Conservation (phyloP, 2,888 invertebrate genomes). For the Pyralis farinalis region DNA sequence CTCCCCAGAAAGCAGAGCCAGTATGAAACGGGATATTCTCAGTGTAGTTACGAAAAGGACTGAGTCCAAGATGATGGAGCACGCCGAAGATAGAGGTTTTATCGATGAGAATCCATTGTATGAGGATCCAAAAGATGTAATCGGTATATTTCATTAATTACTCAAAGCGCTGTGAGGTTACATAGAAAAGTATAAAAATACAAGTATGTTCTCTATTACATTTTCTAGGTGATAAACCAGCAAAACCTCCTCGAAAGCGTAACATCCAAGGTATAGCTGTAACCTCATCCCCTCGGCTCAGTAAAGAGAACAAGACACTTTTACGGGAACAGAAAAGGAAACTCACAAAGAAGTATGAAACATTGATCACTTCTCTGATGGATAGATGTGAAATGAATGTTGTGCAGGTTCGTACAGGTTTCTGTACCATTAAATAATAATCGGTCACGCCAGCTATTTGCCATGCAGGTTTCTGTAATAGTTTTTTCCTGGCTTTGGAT, state of each 20-base stretch:
- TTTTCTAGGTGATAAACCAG: conserved; percentile 48
- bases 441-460: no score
- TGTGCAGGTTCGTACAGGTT: conserved; percentile 44
- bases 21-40: conserved; percentile 57
- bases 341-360: conserved; percentile 74
- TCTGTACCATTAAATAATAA: no score
- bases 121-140: conserved; percentile 69
- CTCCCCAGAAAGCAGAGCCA: conserved; percentile 37
- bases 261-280: conserved; percentile 46
- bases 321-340: conserved; percentile 74
- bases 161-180: no score
- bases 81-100: conserved; percentile 24
- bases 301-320: conserved; percentile 48
- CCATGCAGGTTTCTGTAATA: no score
- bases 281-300: conserved; percentile 34
- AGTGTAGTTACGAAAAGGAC: conserved; percentile 54
- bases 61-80: conserved; percentile 40
- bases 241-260: conserved; percentile 61
- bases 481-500: no score
- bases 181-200: no score
- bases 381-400: conserved; percentile 69
- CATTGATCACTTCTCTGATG: conserved; percentile 71
- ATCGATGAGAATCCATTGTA: conserved; percentile 54
- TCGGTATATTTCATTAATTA: conserved; percentile 51
- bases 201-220: no score